A percentile compares a stretch with the other conserved stretches of the same genome.
These are phyloP conservation scores for Gallinago media DNA, from an alignment of 2,113 vertebrate species.

Conservation along the genomic window DNA sequence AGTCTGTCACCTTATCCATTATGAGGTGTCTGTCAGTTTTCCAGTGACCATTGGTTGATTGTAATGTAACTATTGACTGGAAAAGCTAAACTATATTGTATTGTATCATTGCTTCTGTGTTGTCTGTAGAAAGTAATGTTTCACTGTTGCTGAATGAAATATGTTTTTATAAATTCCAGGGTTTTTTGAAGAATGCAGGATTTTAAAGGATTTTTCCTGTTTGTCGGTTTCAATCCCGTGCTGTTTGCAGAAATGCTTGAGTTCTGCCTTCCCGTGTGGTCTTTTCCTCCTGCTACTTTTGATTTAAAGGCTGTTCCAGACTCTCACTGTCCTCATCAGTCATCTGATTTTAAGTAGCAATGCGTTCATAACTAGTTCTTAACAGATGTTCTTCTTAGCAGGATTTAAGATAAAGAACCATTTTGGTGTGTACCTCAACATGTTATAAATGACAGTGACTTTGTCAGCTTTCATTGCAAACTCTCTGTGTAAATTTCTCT, in stretches of 20 bases:
- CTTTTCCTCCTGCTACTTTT: not conserved
- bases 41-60: not conserved
- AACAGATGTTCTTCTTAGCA: not conserved
- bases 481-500: not conserved
- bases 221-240: not conserved
- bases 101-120: not conserved
- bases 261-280: not conserved
- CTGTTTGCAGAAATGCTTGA: not conserved
- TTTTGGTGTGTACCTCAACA: not conserved
- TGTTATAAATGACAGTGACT: not conserved
- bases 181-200: not conserved
- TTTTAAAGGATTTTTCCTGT: not conserved
- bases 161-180: not conserved
- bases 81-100: fast-evolving
- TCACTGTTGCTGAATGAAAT: not conserved
- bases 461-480: not conserved
- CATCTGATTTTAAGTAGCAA: not conserved
- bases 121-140: not conserved
- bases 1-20: not conserved
- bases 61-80: not conserved
- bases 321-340: not conserved
- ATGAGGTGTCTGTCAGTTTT: not conserved
- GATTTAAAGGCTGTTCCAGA: not conserved
- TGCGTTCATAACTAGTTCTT: not conserved
- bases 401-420: not conserved